Conservation (phyloP, 2,797 vertebrate genomes). For the Loriculus beryllinus region DNA sequence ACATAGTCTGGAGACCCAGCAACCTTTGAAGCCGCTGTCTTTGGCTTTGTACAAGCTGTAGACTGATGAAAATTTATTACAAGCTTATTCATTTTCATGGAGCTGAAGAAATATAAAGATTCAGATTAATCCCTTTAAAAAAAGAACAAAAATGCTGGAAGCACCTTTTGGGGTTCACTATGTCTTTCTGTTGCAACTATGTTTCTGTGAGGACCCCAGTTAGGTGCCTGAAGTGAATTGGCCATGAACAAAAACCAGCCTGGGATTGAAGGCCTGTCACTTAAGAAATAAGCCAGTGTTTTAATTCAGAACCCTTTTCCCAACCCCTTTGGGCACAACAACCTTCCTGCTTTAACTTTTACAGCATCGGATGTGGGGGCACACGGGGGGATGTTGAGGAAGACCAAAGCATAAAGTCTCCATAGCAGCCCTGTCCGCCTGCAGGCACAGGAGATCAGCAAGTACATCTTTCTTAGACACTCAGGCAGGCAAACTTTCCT, state of each 20-base stretch:
- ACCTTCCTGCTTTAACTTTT: background rate
- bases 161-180: background rate
- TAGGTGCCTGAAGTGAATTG: background rate
- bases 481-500: constrained; percentile 52
- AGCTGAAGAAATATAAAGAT: background rate
- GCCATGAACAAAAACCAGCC: background rate
- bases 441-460: background rate
- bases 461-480: constrained; percentile 41
- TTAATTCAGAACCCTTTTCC: background rate
- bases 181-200: background rate
- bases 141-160: background rate
- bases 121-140: background rate
- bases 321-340: background rate
- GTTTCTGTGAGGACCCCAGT: background rate
- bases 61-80: background rate
- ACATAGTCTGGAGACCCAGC: background rate
- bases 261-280: background rate
- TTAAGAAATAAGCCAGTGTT: background rate
- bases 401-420: background rate
- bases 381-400: background rate
- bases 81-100: background rate
- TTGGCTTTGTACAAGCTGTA: background rate
- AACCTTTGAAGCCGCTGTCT: background rate
- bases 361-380: fast-evolving
- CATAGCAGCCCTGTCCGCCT: background rate